Conservation (phyloP, 2,113 vertebrate genomes). For the Pantherophis guttatus region DNA sequence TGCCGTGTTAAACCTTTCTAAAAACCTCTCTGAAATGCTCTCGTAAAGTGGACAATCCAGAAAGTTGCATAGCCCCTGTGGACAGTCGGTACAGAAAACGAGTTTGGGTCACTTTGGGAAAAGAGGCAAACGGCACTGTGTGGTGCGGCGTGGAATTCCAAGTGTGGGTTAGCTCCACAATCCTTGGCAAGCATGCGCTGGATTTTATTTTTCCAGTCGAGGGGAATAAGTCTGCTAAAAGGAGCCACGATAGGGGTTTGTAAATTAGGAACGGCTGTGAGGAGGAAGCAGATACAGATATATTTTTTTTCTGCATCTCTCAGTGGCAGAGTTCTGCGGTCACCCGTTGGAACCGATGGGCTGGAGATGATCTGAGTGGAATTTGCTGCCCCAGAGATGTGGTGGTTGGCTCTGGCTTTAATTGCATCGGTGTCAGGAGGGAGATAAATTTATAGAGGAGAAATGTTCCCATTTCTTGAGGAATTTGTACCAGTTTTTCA, state of each 20-base stretch:
- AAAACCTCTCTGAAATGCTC: not conserved
- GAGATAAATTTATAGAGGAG: not conserved
- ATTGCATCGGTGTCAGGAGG: not conserved
- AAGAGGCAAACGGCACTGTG: not conserved
- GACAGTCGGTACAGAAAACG: not conserved
- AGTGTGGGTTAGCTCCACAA: not conserved
- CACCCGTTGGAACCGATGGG: not conserved
- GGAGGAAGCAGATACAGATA: not conserved
- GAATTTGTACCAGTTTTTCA: not conserved
- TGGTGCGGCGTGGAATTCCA: not conserved
- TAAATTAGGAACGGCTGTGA: not conserved
- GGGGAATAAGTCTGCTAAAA: not conserved
- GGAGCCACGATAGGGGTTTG: not conserved
- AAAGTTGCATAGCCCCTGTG: not conserved
- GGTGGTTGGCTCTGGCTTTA: not conserved
- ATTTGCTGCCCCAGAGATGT: not conserved
- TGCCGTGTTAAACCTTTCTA: not conserved
- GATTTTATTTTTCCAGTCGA: not conserved
- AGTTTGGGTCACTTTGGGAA: not conserved
- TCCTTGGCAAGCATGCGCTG: not conserved
- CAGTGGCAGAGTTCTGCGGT: not conserved
- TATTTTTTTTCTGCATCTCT: not conserved
- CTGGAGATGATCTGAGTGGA: not conserved
- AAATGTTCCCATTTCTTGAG: not conserved
- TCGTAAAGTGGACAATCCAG: not conserved